Evolutionary conservation across 2,888 invertebrate species (phyloP), one percentile per base, ranked within the genome.

Genomic region (Unio delphinus): DNA sequence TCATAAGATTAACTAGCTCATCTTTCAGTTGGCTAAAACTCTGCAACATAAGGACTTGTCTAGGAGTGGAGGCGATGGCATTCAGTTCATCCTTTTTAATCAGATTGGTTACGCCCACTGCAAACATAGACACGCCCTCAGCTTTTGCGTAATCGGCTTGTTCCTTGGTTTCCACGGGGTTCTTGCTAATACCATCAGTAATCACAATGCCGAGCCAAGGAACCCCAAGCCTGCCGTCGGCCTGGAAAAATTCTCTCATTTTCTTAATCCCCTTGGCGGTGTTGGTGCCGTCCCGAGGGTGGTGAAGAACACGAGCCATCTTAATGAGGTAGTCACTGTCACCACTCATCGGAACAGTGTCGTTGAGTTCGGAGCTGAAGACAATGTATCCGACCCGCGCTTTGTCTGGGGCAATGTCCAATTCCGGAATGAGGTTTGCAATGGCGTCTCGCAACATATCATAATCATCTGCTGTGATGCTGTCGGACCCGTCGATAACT

Each of bases 121-220:
- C 88, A 72, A 88, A 87, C 74, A 90, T 82, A 69, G 86, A 83
- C 45, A 90, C 86, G 28, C 89, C 88, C n/a, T 84, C 80, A 59
- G 82, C 81, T 11, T 86, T 82, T 0, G 90, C 89, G 20, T 80
- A 68, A 28, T 79, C 80, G 6, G 90, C 88, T 55, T 88, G 86
- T 28, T 73, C 75, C 23, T 85, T 83, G 1, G 91, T 90, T 61
- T 86, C 83, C 0, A 15, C 26, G 1, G 68, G 69, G 59, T 76
- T 62, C 26, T 82, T 88, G 45, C 89, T 89, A 66, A 86, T 86
- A n/a, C 90, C 90, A 73, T 90, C 90, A 1, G 90, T 90, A 55
- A 90, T 85, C 4, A 90, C 87, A 20, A 90, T 80, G 15, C 85
- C 87, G 0, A 89, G 84, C 74, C 87, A 88, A 1, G 89, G 89